Conservation (phyloP, 2,797 vertebrate species). For the Alectoris magna region DNA sequence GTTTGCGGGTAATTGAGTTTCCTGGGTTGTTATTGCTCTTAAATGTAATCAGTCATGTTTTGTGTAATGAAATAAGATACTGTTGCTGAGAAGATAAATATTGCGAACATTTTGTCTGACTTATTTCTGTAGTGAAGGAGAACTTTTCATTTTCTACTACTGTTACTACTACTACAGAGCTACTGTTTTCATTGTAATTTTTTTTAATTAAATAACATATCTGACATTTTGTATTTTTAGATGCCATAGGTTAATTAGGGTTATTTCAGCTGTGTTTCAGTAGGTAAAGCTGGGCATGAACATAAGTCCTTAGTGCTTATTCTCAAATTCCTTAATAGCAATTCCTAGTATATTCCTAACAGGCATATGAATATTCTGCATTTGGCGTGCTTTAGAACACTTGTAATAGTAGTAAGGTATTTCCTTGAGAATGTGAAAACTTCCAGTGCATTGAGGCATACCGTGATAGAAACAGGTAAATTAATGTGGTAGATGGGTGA, state of each 20-base stretch:
- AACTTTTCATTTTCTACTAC: background rate
- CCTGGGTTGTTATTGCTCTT: constrained; percentile 15
- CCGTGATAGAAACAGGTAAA: background rate
- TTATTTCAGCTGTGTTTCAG: constrained; percentile 2
- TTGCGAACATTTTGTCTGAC: background rate
- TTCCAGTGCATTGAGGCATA: background rate
- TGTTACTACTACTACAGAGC: too few species aligned
- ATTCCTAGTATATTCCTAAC: background rate
- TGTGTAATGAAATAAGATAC: constrained; percentile 11
- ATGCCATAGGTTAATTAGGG: background rate
- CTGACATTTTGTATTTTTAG: background rate
- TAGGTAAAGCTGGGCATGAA: background rate
- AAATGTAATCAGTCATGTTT: constrained; percentile 7
- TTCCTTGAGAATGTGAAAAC: background rate
- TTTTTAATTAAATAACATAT: background rate
- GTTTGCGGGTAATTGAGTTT: constrained; percentile 28
- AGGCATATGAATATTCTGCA: background rate
- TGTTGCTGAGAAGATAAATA: background rate
- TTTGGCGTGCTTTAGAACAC: background rate
- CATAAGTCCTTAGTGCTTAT: background rate
- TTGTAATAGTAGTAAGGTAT: background rate
- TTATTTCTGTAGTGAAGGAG: background rate
- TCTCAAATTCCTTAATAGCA: background rate
- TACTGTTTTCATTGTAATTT: background rate
- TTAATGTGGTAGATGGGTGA: background rate